Evolutionary conservation across 2,113 vertebrate genomes (phyloP).

Genomic region (Lepidothrix coronata): DNA sequence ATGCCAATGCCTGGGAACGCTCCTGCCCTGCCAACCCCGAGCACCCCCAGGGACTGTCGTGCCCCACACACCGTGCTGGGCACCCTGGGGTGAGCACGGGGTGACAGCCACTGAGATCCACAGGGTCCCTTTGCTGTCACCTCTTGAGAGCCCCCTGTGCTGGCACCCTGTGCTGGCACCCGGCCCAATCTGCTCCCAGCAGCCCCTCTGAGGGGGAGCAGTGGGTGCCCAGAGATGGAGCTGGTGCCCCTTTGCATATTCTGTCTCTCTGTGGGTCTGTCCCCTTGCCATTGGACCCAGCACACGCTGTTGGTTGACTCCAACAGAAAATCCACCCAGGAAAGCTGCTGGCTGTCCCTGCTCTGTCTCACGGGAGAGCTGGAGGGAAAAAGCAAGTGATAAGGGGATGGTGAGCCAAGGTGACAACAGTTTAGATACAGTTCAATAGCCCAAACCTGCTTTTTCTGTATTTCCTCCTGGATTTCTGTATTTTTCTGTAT

Average conservation of each 20-base stretch:
- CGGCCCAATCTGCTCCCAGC: neutral
- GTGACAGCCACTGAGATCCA: neutral
- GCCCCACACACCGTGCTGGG: neutral
- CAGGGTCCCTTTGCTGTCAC: neutral
- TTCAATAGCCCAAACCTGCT: neutral
- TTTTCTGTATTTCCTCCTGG: neutral
- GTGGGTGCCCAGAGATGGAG: neutral
- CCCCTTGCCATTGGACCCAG: fast-evolving
- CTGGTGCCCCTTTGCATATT: neutral
- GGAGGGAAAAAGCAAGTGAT: neutral
- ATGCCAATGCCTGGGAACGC: neutral
- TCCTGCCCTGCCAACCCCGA: neutral
- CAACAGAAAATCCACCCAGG: neutral
- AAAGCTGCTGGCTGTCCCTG: neutral
- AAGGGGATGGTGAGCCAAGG: neutral
- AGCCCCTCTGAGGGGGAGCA: neutral
- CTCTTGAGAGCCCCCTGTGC: neutral
- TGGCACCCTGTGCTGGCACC: fast-evolving
- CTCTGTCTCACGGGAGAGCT: neutral
- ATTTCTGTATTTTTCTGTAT: neutral
- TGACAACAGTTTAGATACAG: neutral
- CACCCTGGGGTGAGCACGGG: neutral
- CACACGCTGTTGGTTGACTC: neutral
- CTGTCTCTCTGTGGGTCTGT: neutral
- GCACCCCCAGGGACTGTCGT: fast-evolving